phyloP scores from a whole-genome alignment of 2,888 invertebrate species.

The Lordiphosa fenestrarum region DNA sequence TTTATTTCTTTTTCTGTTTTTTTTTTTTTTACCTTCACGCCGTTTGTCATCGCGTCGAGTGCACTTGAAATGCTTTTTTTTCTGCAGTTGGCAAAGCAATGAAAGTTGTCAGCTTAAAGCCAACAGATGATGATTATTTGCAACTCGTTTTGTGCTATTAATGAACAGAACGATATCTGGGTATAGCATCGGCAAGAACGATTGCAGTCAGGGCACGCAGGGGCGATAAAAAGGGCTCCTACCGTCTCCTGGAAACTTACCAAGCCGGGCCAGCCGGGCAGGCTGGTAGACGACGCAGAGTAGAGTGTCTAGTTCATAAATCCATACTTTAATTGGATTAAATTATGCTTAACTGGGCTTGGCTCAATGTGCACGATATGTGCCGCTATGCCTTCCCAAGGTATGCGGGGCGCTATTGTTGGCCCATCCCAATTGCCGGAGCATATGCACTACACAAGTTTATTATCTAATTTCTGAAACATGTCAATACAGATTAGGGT shows the following conservation, averaged over 20 bases:
- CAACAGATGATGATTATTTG: conserved; percentile 45
- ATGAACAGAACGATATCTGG: conserved; percentile 13
- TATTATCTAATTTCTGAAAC: conserved; percentile 71
- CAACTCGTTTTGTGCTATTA: conserved; percentile 40
- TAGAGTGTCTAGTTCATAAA: conserved; percentile 44
- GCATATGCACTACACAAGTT: conserved; percentile 44
- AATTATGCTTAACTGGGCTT: conserved; percentile 56
- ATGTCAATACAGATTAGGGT: conserved; percentile 76
- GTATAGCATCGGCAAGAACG: background rate
- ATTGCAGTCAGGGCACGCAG: conserved; percentile 43
- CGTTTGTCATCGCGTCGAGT: conserved; percentile 54
- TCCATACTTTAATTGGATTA: conserved; percentile 73
- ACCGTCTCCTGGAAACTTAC: conserved; percentile 14
- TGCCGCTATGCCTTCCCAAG: conserved; percentile 13
- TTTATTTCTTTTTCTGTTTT: conserved; percentile 21
- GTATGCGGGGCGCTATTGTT: conserved; percentile 38
- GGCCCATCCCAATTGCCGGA: conserved; percentile 40
- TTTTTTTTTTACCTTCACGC: conserved; percentile 30
- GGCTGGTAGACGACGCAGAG: conserved; percentile 4
- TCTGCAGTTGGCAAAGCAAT: conserved; percentile 37
- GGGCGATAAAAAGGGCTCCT: conserved; percentile 51
- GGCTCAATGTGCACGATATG: conserved; percentile 30
- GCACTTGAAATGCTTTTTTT: conserved; percentile 54
- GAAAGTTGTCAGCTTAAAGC: conserved; percentile 41
- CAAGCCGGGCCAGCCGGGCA: conserved; percentile 7